Evolutionary conservation across 2,888 invertebrate species (phyloP).

Genomic region (Dichetophora obliterata): DNA sequence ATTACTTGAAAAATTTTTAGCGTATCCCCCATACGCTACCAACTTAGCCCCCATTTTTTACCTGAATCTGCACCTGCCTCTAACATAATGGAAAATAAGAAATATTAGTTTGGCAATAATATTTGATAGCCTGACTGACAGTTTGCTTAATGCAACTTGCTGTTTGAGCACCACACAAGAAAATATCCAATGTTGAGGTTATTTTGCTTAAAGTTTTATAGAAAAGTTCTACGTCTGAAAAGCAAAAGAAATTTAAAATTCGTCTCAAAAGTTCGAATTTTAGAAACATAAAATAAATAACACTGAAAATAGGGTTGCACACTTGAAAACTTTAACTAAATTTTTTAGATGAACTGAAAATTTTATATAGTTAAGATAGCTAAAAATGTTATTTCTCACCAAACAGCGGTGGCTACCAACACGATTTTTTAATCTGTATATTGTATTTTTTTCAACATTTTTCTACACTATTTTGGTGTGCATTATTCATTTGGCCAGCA

Average conservation of each 20-base stretch:
- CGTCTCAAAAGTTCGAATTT: not conserved
- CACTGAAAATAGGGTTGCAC: too few species aligned
- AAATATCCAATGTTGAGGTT: not conserved
- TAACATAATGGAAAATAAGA: slow-evolving; percentile 62
- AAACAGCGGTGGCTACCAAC: not conserved
- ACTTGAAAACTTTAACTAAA: too few species aligned
- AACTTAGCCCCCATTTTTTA: too few species aligned
- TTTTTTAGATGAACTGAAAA: too few species aligned
- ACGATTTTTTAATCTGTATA: not conserved
- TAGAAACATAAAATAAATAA: too few species aligned
- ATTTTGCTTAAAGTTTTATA: too few species aligned
- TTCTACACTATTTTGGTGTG: not conserved
- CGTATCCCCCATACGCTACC: too few species aligned
- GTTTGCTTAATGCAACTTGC: slow-evolving; percentile 52
- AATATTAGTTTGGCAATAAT: slow-evolving; percentile 63
- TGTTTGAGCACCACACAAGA: not conserved
- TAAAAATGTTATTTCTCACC: not conserved
- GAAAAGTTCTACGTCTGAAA: not conserved
- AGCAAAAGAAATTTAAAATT: not conserved
- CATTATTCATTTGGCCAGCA: not conserved
- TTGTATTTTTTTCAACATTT: not conserved
- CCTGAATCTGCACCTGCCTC: too few species aligned
- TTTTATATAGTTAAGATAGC: too few species aligned
- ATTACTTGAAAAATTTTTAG: too few species aligned
- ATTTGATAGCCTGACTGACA: slow-evolving; percentile 60